These are phyloP conservation scores for Nasonovia ribisnigri DNA, from an alignment of 2,888 invertebrate species.

Conservation along the genomic window DNA sequence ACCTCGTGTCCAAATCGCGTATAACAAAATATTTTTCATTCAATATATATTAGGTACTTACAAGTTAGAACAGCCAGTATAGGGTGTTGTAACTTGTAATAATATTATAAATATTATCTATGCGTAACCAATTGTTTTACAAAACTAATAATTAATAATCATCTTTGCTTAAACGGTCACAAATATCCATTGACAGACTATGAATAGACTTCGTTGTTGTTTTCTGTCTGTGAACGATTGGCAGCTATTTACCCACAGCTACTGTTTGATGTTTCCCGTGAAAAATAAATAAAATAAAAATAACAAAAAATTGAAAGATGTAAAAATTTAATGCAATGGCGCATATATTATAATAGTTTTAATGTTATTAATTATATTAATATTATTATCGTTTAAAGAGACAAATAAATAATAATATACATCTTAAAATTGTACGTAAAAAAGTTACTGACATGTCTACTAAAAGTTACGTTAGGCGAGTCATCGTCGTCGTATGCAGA, in stretches of 20 bases:
- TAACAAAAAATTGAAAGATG: conserved; percentile 54
- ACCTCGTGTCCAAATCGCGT: neutral
- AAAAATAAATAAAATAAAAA: conserved; percentile 30
- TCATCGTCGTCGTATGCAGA: neutral
- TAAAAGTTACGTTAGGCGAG: conserved; percentile 36
- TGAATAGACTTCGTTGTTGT: neutral
- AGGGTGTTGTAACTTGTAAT: neutral
- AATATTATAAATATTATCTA: neutral
- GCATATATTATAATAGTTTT: conserved; percentile 59
- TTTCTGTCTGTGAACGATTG: neutral
- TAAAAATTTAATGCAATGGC: conserved; percentile 62
- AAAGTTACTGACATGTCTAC: conserved; percentile 59
- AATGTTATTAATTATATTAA: conserved; percentile 53
- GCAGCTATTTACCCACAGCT: neutral
- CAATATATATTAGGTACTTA: neutral
- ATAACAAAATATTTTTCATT: neutral
- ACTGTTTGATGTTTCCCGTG: neutral
- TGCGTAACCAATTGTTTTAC: neutral
- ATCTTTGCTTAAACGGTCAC: neutral
- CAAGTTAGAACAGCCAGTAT: neutral
- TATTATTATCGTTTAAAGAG: conserved; percentile 52
- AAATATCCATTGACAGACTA: neutral
- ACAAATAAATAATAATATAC: conserved; percentile 64
- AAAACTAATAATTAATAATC: neutral
- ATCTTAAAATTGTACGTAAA: conserved; percentile 61